These are phyloP conservation scores for Anas capensis DNA, from an alignment of 2,797 vertebrate genomes.

Conservation along the genomic window DNA sequence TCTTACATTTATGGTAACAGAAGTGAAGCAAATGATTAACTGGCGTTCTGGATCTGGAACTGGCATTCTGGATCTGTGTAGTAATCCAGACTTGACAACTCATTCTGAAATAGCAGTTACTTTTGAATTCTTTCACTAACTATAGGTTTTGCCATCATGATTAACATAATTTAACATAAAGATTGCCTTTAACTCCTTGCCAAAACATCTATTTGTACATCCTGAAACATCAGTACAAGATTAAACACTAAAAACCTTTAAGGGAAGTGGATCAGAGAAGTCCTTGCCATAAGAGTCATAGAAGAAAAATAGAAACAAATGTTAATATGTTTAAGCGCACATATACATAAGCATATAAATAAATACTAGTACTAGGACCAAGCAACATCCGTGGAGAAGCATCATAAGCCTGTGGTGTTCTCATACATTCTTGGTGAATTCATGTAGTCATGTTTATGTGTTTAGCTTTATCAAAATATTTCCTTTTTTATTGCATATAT, in stretches of 20 bases:
- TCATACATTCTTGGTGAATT: not conserved
- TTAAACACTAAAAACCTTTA: not conserved
- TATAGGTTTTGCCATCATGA: not conserved
- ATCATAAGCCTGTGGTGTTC: not conserved
- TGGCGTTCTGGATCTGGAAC: not conserved
- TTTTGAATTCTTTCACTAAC: not conserved
- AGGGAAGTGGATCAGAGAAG: not conserved
- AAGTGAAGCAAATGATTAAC: not conserved
- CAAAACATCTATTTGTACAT: not conserved
- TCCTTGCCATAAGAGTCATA: not conserved
- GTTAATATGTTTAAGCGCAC: not conserved
- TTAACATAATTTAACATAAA: not conserved
- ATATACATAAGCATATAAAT: not conserved
- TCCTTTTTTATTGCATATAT: not conserved
- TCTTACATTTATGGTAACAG: not conserved
- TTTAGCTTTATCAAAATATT: not conserved
- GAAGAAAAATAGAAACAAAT: not conserved
- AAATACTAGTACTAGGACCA: not conserved
- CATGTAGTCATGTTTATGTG: not conserved
- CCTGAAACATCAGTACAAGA: not conserved
- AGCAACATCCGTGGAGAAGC: not conserved
- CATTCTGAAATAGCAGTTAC: not conserved
- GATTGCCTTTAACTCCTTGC: not conserved
- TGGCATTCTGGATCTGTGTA: fast-evolving
- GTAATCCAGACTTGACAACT: not conserved